Base-by-base conservation (phyloP, 2,797 vertebrate genomes). In the Telmatherina bonti region DNA sequence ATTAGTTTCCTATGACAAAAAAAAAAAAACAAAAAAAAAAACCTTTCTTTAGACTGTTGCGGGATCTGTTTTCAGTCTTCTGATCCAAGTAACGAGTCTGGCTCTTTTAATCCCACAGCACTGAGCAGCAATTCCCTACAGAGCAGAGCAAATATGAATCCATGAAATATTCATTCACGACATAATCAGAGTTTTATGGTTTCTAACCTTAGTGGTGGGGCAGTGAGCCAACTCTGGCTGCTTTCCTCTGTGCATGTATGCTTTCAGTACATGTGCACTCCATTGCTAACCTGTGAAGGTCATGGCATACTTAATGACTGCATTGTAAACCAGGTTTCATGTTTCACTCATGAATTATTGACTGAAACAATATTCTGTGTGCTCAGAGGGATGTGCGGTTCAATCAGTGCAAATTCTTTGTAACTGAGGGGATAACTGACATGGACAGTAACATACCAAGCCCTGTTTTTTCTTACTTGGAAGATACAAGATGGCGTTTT, bases 111-210 rank as follows among this genome's bases (percentile, higher is more conserved):
- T 85, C 83, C 79, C 64, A 59, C 61, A 24, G 45, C 51, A 51
- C 67, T 70, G 68, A 83, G 83, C 61, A 49, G 62, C 62, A 45
- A 85, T 84, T 84, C 71, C 79, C 71, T 90, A 33, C 61, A 77
- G 20, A 72, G 58, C 9, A 54, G 55, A 63, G 75, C 81, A 84
- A 86, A 88, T 81, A 85, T 66, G 55, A 88, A 81, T 72, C 82
- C 66, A 91, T 92, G 55, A 89, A 91, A 88, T 86, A 90, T 90
- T 91, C 57, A 91, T 88, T 79, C 54, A 59, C 61, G 70, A 70
- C 79, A 72, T 79, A 75, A 74, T 82, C 29, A 78, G 62, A 70
- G 72, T 84, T 85, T 89, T 85, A 69, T 71, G 83, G 60, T 86
- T 76, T 54, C 76, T 84, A 86, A 81, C 67, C 71, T 69, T 9